Evolutionary conservation across 2,888 invertebrate species (phyloP).

Genomic region (Lathronympha strigana): DNA sequence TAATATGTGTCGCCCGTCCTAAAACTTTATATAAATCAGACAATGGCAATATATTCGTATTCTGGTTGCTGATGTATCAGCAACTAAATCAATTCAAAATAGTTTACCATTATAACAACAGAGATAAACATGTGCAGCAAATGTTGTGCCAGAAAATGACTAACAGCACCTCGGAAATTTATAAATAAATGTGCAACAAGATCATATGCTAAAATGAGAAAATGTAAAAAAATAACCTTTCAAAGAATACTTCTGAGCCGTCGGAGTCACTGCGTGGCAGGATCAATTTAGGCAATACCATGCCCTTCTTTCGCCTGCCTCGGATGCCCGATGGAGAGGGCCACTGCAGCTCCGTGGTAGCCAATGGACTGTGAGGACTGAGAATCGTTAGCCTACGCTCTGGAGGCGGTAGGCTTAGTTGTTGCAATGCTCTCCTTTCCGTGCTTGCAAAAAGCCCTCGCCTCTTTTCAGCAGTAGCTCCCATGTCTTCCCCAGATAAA

Average conservation of each 20-base stretch:
- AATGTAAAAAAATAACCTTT: conserved; percentile 74
- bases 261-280: conserved; percentile 90
- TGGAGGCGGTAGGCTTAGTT: conserved; percentile 88
- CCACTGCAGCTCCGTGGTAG: conserved; percentile 87
- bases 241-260: conserved; percentile 86
- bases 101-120: conserved; percentile 13
- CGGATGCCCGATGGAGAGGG: conserved; percentile 84
- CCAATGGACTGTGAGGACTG: conserved; percentile 91
- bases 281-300: conserved; percentile 89
- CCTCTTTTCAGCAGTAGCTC: conserved; percentile 86
- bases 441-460: conserved; percentile 88
- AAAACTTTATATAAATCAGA: not conserved
- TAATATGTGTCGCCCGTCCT: not conserved
- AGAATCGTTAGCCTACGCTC: conserved; percentile 89
- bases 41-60: not conserved
- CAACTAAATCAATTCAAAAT: not conserved
- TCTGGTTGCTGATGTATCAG: not conserved
- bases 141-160: conserved; percentile 33
- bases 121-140: conserved; percentile 18
- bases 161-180: not conserved
- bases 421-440: conserved; percentile 86
- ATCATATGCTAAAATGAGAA: conserved; percentile 22
- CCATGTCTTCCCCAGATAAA: conserved; percentile 86
- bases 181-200: conserved; percentile 26
- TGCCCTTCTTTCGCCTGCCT: conserved; percentile 88